Conservation (phyloP, 1,140 invertebrate species). For the Bombus huntii region DNA sequence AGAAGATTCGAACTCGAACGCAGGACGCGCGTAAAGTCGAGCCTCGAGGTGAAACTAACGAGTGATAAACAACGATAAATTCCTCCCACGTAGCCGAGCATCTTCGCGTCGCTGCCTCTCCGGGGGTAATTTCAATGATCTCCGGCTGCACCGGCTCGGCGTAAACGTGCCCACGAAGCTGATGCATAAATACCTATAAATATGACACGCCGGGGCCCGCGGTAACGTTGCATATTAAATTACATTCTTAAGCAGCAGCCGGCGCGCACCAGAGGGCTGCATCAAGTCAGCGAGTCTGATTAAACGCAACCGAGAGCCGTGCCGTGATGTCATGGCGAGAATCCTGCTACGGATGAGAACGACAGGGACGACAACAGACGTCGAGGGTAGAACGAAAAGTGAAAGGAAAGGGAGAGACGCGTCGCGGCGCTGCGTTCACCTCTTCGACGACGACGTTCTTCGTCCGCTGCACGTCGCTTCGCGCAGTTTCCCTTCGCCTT, state of each 20-base stretch:
- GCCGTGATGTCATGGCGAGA: too few species aligned
- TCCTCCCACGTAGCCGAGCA: constrained; percentile 55
- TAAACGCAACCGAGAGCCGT: constrained; percentile 66
- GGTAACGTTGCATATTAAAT: constrained; percentile 78
- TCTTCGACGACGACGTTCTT: too few species aligned
- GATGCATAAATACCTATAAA: constrained; percentile 76
- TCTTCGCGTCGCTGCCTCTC: constrained; percentile 27
- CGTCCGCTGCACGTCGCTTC: too few species aligned
- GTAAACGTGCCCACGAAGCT: constrained; percentile 65
- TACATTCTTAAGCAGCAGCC: constrained; percentile 74
- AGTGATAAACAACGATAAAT: constrained; percentile 67
- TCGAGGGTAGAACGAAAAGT: too few species aligned
- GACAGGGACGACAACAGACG: too few species aligned
- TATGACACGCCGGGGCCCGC: constrained; percentile 69
- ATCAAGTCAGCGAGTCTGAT: constrained; percentile 72
- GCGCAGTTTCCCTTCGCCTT: too few species aligned
- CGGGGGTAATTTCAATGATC: constrained; percentile 69
- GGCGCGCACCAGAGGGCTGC: constrained; percentile 56
- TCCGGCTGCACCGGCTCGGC: constrained; percentile 53
- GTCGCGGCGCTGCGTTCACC: too few species aligned
- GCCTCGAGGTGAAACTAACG: constrained; percentile 49
- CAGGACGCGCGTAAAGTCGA: not conserved
- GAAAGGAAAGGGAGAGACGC: too few species aligned
- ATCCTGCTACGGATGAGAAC: too few species aligned
- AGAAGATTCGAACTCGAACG: not conserved